Evolutionary conservation across 2,797 vertebrate species (phyloP).

Genomic region (Characodon lateralis): DNA sequence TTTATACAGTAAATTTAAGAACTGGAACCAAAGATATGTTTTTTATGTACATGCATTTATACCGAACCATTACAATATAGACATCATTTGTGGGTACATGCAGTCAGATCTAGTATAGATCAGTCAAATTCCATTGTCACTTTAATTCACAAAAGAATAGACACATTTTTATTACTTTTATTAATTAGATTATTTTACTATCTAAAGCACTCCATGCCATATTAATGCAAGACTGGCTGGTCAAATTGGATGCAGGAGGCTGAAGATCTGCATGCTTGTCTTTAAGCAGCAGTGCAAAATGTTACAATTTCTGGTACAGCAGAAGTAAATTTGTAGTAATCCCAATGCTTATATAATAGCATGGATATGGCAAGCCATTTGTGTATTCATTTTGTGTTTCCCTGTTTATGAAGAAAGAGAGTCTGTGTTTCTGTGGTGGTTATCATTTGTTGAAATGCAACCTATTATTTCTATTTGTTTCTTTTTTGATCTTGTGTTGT

Average conservation of each 20-base stretch:
- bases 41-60: neutral
- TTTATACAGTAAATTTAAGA: slow-evolving; percentile 34
- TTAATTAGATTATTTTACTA: too few species aligned
- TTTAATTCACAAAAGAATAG: neutral
- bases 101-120: neutral
- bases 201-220: too few species aligned
- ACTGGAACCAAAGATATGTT: slow-evolving; percentile 30
- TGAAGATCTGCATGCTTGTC: too few species aligned
- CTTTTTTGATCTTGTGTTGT: neutral
- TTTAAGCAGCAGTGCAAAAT: too few species aligned
- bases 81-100: neutral
- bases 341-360: neutral
- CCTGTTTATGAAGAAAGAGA: neutral
- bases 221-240: too few species aligned
- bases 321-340: neutral
- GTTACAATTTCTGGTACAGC: too few species aligned
- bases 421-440: neutral
- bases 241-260: too few species aligned
- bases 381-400: neutral
- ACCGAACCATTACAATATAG: neutral
- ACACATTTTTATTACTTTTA: neutral
- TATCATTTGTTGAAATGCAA: neutral
- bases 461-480: neutral
- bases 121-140: neutral
- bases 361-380: neutral